These are phyloP conservation scores for Pollenia labialis DNA, from an alignment of 2,888 invertebrate genomes.

Conservation along the genomic window DNA sequence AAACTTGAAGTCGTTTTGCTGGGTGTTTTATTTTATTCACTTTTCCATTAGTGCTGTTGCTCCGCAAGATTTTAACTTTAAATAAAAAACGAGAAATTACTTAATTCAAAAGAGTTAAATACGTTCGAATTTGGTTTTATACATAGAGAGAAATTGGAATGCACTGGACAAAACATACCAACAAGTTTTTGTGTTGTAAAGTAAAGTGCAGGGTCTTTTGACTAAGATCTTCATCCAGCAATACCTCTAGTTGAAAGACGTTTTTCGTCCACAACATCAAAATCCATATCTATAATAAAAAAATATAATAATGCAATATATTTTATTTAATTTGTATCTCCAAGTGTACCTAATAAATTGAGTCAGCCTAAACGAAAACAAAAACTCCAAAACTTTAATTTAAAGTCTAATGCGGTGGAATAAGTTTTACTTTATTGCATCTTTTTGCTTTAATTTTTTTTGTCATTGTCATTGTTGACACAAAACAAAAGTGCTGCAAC, in stretches of 20 bases:
- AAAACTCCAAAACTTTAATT: constrained; percentile 43
- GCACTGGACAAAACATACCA: too few species aligned
- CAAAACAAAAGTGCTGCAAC: neutral
- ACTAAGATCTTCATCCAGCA: too few species aligned
- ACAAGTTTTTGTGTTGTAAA: too few species aligned
- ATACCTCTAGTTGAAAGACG: too few species aligned
- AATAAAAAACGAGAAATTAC: neutral
- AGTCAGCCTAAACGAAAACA: neutral
- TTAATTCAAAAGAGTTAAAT: neutral
- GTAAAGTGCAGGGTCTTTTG: too few species aligned
- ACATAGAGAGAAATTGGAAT: neutral
- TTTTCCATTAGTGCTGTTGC: neutral
- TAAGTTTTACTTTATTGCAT: constrained; percentile 37
- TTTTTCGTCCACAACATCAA: too few species aligned
- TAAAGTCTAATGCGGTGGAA: constrained; percentile 48
- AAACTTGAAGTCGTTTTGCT: constrained; percentile 12
- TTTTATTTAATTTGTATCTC: neutral
- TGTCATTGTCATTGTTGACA: constrained; percentile 16
- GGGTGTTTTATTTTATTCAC: neutral
- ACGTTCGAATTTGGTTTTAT: neutral
- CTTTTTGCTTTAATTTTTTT: neutral
- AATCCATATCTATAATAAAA: too few species aligned
- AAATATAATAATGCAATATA: too few species aligned
- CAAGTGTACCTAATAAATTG: neutral
- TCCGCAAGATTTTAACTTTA: neutral